Conservation (phyloP, 2,888 invertebrate species). For the Lithophane ornitopus region DNA sequence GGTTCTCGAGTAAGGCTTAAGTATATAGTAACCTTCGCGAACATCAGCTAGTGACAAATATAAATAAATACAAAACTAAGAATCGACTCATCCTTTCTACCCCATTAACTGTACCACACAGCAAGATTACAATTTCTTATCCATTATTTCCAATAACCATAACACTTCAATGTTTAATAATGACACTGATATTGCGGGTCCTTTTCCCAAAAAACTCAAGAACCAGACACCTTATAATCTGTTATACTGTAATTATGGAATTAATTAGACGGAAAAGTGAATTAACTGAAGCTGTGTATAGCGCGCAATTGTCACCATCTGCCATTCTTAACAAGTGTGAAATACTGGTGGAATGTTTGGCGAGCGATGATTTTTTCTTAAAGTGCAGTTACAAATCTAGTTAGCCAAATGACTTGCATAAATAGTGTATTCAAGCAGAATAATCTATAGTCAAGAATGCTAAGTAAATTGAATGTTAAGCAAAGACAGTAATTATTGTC, state of each 20-base stretch:
- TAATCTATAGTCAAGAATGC: no score
- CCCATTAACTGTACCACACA: background rate
- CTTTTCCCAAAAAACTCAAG: slow-evolving; percentile 59
- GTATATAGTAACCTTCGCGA: no score
- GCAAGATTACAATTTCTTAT: background rate
- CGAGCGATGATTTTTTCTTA: slow-evolving; percentile 8
- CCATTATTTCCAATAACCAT: slow-evolving; percentile 11
- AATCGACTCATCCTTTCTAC: background rate
- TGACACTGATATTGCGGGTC: slow-evolving; percentile 34
- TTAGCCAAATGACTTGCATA: no score
- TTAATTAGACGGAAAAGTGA: slow-evolving; percentile 84
- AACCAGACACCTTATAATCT: slow-evolving; percentile 74
- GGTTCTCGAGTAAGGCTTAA: no score
- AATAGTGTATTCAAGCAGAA: no score
- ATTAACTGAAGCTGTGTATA: slow-evolving; percentile 80
- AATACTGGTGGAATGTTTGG: slow-evolving; percentile 42
- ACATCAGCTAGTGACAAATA: no score
- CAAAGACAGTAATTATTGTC: no score
- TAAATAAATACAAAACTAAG: no score
- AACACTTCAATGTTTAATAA: slow-evolving; percentile 42
- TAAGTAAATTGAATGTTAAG: no score
- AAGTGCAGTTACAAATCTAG: background rate
- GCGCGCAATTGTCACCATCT: slow-evolving; percentile 82
- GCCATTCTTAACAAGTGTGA: slow-evolving; percentile 73
- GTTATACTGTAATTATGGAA: slow-evolving; percentile 78